Percentiles rank a stretch among this genome's conserved stretches.
Evolutionary conservation across 2,113 vertebrate genomes (phyloP).

Genomic region (Istiophorus platypterus): DNA sequence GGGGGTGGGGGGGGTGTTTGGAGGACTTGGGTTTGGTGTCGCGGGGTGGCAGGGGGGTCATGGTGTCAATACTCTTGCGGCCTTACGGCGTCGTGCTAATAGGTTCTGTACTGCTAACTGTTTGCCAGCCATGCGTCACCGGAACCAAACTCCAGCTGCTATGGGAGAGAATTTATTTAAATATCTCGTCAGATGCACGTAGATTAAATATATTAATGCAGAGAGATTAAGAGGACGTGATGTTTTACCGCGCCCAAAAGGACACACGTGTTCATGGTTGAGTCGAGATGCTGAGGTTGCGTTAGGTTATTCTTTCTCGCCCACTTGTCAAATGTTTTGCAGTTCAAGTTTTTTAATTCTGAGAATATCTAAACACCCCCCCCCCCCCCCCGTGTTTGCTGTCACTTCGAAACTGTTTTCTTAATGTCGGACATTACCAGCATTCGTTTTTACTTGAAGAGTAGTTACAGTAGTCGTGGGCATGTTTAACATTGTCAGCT

Average conservation of each 20-base stretch:
- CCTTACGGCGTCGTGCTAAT: slow-evolving; percentile 10
- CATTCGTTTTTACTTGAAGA: slow-evolving; percentile 73
- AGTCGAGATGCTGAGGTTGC: slow-evolving; percentile 47
- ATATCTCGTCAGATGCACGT: slow-evolving; percentile 39
- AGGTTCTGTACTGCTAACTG: slow-evolving; percentile 26
- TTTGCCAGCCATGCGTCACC: slow-evolving; percentile 42
- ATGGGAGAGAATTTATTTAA: slow-evolving; percentile 50
- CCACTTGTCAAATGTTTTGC: not conserved
- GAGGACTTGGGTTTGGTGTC: no score
- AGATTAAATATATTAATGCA: slow-evolving; percentile 38
- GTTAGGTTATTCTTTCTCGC: not conserved
- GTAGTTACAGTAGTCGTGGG: slow-evolving; percentile 22
- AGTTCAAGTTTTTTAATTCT: slow-evolving; percentile 24
- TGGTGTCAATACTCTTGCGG: not conserved
- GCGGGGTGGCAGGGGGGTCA: no score
- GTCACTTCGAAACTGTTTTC: slow-evolving; percentile 44
- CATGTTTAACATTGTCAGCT: slow-evolving; percentile 44
- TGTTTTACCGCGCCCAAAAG: slow-evolving; percentile 76
- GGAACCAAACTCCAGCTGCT: slow-evolving; percentile 70
- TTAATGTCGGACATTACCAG: slow-evolving; percentile 72
- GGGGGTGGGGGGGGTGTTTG: not conserved
- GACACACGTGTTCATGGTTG: slow-evolving; percentile 30
- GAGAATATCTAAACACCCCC: not conserved
- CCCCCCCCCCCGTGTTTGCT: not conserved
- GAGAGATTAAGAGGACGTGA: slow-evolving; percentile 42